A percentile compares a stretch with the other conserved stretches of the same genome.
phyloP scores from a whole-genome alignment of 1,140 invertebrate species.

The Charaxes varanes region DNA sequence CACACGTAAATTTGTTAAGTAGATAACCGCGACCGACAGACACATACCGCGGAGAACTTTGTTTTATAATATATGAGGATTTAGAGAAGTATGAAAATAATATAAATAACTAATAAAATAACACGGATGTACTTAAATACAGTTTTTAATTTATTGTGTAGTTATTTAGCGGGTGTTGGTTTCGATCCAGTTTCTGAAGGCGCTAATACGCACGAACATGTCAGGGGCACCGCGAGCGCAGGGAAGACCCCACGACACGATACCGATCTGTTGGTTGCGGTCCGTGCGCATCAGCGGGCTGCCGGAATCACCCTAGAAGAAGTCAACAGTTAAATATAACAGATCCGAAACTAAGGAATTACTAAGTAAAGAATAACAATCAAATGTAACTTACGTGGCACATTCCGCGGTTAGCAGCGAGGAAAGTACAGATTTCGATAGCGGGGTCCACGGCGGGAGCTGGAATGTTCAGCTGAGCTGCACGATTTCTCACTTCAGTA shows the following conservation, averaged over 20 bases:
- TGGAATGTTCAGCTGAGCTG: constrained; percentile 17
- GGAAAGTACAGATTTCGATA: constrained; percentile 43
- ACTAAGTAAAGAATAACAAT: neutral
- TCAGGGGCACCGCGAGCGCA: constrained; percentile 72
- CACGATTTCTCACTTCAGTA: constrained; percentile 5
- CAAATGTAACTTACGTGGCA: constrained; percentile 36
- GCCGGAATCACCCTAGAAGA: constrained; percentile 73
- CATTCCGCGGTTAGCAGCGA: constrained; percentile 28
- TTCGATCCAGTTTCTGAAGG: constrained; percentile 56
- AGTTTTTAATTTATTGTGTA: too few species aligned
- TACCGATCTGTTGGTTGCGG: constrained; percentile 61
- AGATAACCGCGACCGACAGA: too few species aligned
- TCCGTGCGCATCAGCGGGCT: constrained; percentile 69
- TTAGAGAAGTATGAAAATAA: too few species aligned
- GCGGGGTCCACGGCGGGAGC: constrained; percentile 31
- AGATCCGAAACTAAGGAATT: too few species aligned
- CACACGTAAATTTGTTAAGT: too few species aligned
- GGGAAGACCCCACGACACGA: constrained; percentile 76
- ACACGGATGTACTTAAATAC: too few species aligned
- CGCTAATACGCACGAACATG: constrained; percentile 43
- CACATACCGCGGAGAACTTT: too few species aligned
- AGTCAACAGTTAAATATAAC: neutral
- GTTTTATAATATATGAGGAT: too few species aligned
- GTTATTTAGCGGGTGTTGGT: neutral
- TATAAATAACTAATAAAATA: too few species aligned